A percentile compares a stretch with the other conserved stretches of the same genome.
Evolutionary conservation across 2,113 vertebrate species (phyloP).

Genomic region (Mormoops blainvillei): DNA sequence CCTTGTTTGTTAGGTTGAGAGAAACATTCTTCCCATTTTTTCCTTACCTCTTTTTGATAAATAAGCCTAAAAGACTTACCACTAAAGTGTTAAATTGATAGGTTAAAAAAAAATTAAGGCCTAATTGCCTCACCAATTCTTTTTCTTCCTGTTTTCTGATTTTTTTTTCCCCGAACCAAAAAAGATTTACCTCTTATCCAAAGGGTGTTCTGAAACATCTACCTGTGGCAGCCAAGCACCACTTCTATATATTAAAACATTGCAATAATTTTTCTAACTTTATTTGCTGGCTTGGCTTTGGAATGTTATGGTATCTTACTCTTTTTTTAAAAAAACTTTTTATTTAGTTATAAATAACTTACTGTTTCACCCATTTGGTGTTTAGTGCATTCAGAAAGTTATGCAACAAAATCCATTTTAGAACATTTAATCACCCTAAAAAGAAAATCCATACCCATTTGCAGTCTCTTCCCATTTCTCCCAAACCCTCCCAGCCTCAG

Average conservation of each 20-base stretch:
- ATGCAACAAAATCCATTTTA: conserved; percentile 15
- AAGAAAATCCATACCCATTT: conserved; percentile 4
- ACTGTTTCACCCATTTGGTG: background rate
- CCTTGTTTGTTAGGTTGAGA: background rate
- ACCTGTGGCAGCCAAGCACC: background rate
- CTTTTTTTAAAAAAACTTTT: background rate
- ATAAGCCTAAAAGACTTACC: background rate
- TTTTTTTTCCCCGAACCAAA: background rate
- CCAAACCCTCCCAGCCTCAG: background rate
- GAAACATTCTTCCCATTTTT: background rate
- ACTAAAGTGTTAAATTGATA: background rate
- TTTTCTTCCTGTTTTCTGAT: conserved; percentile 19
- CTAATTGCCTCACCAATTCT: background rate
- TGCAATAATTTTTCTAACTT: background rate
- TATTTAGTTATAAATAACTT: background rate
- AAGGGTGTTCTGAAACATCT: background rate
- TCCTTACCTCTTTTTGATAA: background rate
- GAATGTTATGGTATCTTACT: background rate
- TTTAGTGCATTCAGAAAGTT: conserved; percentile 24
- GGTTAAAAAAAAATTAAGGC: background rate
- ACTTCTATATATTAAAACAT: background rate
- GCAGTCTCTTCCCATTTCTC: background rate
- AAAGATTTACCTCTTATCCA: background rate
- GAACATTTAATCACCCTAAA: conserved; percentile 22
- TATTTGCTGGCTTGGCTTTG: conserved; percentile 14